These are phyloP conservation scores for Caenorhabditis sp. DNA, from an alignment of 2,888 invertebrate genomes.

Conservation along the genomic window DNA sequence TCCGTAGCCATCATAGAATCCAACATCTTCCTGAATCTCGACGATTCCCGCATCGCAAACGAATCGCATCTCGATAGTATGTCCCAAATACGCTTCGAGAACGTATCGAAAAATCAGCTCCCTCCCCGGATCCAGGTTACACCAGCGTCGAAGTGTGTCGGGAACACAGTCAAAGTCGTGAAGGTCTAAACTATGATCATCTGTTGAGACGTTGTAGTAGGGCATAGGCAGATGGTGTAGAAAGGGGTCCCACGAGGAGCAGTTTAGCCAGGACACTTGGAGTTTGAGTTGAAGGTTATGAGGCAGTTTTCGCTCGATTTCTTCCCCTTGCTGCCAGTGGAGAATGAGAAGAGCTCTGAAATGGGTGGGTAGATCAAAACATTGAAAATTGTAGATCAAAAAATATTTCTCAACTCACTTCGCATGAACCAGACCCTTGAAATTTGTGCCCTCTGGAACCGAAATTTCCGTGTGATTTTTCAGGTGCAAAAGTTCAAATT, in stretches of 20 bases:
- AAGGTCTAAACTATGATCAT: background rate
- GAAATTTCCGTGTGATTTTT: background rate
- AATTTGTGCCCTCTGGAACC: background rate
- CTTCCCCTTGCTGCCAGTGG: constrained; percentile 4
- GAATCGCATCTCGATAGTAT: constrained; percentile 17
- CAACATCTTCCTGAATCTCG: background rate
- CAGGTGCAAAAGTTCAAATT: background rate
- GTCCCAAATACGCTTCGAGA: constrained; percentile 9
- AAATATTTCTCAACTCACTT: constrained; percentile 41
- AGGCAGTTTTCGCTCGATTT: background rate
- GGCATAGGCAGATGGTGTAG: background rate
- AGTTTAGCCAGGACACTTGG: constrained; percentile 9
- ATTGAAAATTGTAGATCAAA: background rate
- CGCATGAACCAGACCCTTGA: constrained; percentile 11
- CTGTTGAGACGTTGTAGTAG: background rate
- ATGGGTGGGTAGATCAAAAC: background rate
- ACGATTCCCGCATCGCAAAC: constrained; percentile 6
- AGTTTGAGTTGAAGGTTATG: background rate
- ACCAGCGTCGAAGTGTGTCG: constrained; percentile 14
- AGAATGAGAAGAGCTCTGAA: constrained; percentile 35
- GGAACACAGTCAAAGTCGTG: constrained; percentile 36
- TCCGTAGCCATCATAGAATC: background rate
- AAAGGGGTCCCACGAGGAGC: background rate
- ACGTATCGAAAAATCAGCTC: background rate
- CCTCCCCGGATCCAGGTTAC: background rate